Evolutionary conservation across 2,113 vertebrate species (phyloP), one percentile per base, ranked within the genome.

Genomic region (Dasypus novemcinctus): DNA sequence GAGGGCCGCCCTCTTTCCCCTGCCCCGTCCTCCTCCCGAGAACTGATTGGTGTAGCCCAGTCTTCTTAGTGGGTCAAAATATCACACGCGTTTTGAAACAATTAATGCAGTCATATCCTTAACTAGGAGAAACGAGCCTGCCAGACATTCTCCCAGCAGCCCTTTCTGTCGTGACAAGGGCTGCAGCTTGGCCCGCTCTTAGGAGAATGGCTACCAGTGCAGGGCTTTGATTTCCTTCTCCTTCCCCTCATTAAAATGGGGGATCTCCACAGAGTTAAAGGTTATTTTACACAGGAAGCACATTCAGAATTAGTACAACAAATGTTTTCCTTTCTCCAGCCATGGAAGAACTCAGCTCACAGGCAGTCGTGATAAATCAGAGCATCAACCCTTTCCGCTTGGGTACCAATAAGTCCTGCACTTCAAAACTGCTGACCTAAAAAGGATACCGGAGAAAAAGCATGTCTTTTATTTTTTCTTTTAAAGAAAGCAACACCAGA

Each of bases 371-470:
- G 91, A 63, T 89, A 88, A 95, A 52, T 46, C 80, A 41, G 69
- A 91, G 54, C 69, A 96, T 91, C 89, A 25, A 49, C 59, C 93
- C 69, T 98, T 98, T 98, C 97, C 87, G 82, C 85, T 93, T 0
- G 1, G 94, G 74, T 64, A 72, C 97, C 46, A 97, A 91, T 74
- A 93, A 75, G 63, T 96, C 90, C 88, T 91, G 31, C 27, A 29
- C 96, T 98, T 98, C 92, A 93, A 96, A 97, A 84, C 29, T 71
- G 92, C 96, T 98, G 94, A 97, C 98, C 98, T 98, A 98, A 98
- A 98, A 98, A 97, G 97, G 95, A 86, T 80, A 31, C 84, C 96
- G 82, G 91, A 90, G 88, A 68, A 96, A 68, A 46, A 93, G 66
- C 85, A 41, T 4, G 43, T n/a, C n/a, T 4, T 21, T 93, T 97